These are phyloP conservation scores for Rhea pennata DNA, from an alignment of 2,113 vertebrate genomes.

Conservation along the genomic window DNA sequence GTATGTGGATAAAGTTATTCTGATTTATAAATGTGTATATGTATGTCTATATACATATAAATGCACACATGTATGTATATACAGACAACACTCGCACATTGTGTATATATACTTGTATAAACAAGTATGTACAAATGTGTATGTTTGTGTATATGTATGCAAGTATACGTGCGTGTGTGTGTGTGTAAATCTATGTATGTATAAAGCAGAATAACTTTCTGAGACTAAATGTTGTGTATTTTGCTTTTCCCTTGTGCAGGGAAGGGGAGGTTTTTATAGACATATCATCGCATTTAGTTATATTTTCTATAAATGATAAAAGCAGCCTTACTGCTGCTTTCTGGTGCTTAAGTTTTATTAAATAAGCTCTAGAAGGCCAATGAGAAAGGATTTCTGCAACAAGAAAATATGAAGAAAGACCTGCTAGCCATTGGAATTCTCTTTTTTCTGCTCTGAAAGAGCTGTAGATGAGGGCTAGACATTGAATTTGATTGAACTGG, in stretches of 20 bases:
- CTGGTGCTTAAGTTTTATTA: not conserved
- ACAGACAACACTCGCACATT: too few relatives aligned
- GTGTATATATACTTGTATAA: too few relatives aligned
- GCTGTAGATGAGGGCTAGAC: not conserved
- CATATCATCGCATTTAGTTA: not conserved
- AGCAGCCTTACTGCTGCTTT: not conserved
- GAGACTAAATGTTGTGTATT: not conserved
- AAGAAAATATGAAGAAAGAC: not conserved
- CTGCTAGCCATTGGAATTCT: not conserved
- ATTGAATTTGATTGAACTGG: constrained; percentile 23
- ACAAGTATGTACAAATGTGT: not conserved
- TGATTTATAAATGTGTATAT: too few relatives aligned
- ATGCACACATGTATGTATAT: too few relatives aligned
- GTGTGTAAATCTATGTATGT: not conserved
- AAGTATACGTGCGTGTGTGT: not conserved
- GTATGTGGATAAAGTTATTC: too few relatives aligned
- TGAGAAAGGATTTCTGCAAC: not conserved
- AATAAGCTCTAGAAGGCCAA: not conserved
- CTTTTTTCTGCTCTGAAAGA: not conserved
- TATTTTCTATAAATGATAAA: not conserved
- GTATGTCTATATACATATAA: too few relatives aligned
- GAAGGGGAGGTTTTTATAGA: not conserved
- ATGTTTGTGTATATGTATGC: not conserved
- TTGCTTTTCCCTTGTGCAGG: not conserved
- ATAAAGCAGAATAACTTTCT: not conserved